phyloP scores from a whole-genome alignment of 2,888 invertebrate genomes.

The Clanis bilineata region DNA sequence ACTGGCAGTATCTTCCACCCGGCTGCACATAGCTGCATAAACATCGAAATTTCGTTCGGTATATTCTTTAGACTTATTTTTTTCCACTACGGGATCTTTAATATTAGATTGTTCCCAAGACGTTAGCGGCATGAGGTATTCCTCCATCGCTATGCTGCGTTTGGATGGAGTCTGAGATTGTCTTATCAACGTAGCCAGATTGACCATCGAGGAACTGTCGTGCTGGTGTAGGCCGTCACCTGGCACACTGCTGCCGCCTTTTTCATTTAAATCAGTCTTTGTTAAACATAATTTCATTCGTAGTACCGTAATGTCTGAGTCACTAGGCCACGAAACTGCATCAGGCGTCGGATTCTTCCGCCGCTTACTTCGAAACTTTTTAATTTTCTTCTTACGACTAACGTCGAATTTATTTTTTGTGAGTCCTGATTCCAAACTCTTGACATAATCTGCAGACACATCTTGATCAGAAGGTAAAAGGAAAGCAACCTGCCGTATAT shows the following conservation, averaged over 20 bases:
- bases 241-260: constrained; percentile 67
- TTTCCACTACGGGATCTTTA: constrained; percentile 34
- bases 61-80: constrained; percentile 23
- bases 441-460: constrained; percentile 50
- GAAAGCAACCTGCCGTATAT: constrained; percentile 62
- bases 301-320: constrained; percentile 83
- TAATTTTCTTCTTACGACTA: constrained; percentile 48
- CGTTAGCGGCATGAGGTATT: constrained; percentile 79
- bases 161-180: constrained; percentile 64
- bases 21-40: constrained; percentile 35
- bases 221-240: constrained; percentile 82
- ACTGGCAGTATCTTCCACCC: constrained; percentile 28
- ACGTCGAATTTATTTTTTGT: constrained; percentile 39
- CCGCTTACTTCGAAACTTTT: constrained; percentile 47
- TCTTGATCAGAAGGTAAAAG: constrained; percentile 52
- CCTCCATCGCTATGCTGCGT: constrained; percentile 61
- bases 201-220: constrained; percentile 82
- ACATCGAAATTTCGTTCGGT: constrained; percentile 8
- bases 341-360: constrained; percentile 53
- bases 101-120: constrained; percentile 74
- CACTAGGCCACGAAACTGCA: constrained; percentile 78
- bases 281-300: constrained; percentile 69
- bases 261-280: constrained; percentile 65
- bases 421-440: constrained; percentile 62
- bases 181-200: constrained; percentile 80